Base-by-base conservation (phyloP, 1,140 invertebrate species). In the Drosophila watanabei region DNA sequence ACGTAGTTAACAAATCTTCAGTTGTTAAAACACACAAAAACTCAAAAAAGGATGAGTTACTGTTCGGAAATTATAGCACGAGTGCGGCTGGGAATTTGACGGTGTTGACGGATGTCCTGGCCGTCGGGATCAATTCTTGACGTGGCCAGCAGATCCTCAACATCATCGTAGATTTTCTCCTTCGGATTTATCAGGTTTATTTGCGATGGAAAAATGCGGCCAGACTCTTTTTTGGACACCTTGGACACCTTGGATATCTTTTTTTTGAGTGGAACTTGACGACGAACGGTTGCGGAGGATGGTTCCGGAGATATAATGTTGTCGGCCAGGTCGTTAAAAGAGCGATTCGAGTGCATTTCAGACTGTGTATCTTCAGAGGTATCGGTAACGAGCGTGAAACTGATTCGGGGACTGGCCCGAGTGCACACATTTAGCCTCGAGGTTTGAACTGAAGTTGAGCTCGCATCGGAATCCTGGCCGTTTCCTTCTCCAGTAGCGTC, bases 81-180 rank as follows among this genome's bases (percentile, higher is more conserved):
- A 43, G 39, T 18, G 0, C 46, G 39, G 4, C 9, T 39, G 28
- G 20, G 13, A 8, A 28, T 10, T 24, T 39, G 58, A 24, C 35
- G 69, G 4, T 72, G 69, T 24, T 28, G 51, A 30, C 46, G 37
- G 35, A 71, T 24, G 9, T 76, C 78, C 28, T 39, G 33, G 10
- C 46, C 49, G 0, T 37, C n/a, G 2, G 41, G 7, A 6, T 75
- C 54, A 24, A 80, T 58, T 18, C 4, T 30, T 6, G 71, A 20
- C 18, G 52, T 41, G 69, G 48, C 48, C 32, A 85, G 33, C 16
- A 68, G 5, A 16, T 80, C 39, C 57, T 85, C 82, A 11, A 66
- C 46, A 16, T 62, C 64, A 7, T 49, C 28, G 10, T 48, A 33
- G 10, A 18, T 3, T 10, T 75, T 60, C 1, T 56, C 30, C 30